Base-by-base conservation (phyloP, 1,140 invertebrate genomes). In the Monomorium pharaonis region DNA sequence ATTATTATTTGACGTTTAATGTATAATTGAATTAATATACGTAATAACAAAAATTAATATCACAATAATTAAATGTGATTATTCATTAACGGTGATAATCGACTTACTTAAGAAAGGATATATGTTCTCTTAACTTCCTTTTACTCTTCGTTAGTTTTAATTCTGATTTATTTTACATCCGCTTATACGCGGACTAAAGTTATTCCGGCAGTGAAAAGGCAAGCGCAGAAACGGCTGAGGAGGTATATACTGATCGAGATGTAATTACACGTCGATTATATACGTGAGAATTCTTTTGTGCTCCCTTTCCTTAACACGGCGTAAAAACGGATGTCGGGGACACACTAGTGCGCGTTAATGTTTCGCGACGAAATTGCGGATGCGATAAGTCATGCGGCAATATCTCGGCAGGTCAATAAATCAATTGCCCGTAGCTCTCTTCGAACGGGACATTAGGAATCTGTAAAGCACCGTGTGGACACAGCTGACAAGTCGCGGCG, bases 401-500 rank as follows among this genome's bases (percentile, higher is more conserved):
- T 85, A 85, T 85, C 84, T 37, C 62, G 42, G 63, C 44, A 56
- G 69, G 88, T 87, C 76, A 81, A 87, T 89, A 89, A 87, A 87
- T 90, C 88, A 85, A 74, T 60, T 42, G 76, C 51, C 30, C 67
- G 58, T 54, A 54, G 67, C 16, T 87, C 16, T 87, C 69, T 87
- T 81, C 44, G 56, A 87, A 86, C 85, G 65, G 85, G 47, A 83
- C 85, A 86, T 86, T 75, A 54, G 65, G 42, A 78, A 51, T 65
- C 44, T 62, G 86, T 65, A 84, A 87, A 89, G 86, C 84, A 56
- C 67, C 74, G 42, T 90, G 89, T 90, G 81, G 89, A 90, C 89
- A 90, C 89, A 90, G 89, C 89, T 90, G 89, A 90, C 89, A 76
- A 74, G 76, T 72, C 69, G 27, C 62, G 62, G 49, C 85, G 89